These are phyloP conservation scores for Thryonomys swinderianus DNA, from an alignment of 2,113 vertebrate genomes.

Conservation along the genomic window DNA sequence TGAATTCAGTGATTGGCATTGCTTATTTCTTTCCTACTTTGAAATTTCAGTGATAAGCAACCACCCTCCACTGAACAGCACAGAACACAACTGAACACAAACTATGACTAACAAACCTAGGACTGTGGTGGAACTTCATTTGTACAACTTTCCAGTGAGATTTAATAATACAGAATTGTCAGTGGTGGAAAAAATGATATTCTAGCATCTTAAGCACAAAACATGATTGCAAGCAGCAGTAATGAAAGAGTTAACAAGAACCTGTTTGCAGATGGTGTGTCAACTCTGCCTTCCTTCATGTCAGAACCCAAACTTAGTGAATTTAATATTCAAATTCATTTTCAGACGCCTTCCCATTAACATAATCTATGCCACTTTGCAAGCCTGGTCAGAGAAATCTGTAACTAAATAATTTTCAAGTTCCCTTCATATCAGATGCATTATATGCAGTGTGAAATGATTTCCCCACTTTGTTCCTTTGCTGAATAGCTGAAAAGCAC, in stretches of 20 bases:
- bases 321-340: constrained; percentile 91
- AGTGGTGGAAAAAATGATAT: constrained; percentile 12
- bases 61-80: constrained; percentile 60
- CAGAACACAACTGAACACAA: constrained; percentile 23
- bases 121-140: constrained; percentile 7
- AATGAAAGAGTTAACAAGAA: constrained; percentile 81
- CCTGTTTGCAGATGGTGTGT: constrained; percentile 73
- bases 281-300: constrained; percentile 79
- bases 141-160: neutral
- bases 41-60: constrained; percentile 55
- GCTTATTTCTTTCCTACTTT: constrained; percentile 51
- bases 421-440: constrained; percentile 89
- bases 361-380: constrained; percentile 89
- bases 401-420: constrained; percentile 92
- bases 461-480: constrained; percentile 84
- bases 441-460: constrained; percentile 91
- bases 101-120: constrained; percentile 46
- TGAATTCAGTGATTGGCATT: constrained; percentile 64
- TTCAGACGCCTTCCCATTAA: constrained; percentile 88
- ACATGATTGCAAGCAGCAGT: neutral
- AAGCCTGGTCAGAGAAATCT: constrained; percentile 90
- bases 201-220: neutral
- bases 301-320: constrained; percentile 85
- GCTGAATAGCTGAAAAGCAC: constrained; percentile 78
- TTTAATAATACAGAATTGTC: constrained; percentile 21